Evolutionary conservation across 2,113 vertebrate genomes (phyloP).

Genomic region (Maylandia zebra): DNA sequence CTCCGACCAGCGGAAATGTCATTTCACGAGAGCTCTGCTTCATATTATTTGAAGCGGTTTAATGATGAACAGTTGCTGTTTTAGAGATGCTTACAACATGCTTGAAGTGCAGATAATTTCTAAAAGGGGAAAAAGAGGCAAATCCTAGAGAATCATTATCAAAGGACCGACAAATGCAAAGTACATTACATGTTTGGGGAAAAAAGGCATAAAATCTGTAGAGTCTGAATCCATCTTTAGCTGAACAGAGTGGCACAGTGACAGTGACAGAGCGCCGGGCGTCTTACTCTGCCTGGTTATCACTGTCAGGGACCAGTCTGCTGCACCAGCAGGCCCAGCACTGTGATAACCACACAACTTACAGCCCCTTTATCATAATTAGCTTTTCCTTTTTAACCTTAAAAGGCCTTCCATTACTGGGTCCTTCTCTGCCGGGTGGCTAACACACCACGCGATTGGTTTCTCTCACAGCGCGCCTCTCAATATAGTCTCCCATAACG

Average conservation of each 20-base stretch:
- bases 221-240: constrained; percentile 46
- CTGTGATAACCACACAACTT: constrained; percentile 75
- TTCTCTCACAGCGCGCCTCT: constrained; percentile 46
- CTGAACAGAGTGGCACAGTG: constrained; percentile 47
- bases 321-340: constrained; percentile 71
- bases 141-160: background rate
- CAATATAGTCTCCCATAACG: constrained; percentile 29
- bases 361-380: constrained; percentile 80
- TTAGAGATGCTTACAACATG: background rate
- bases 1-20: background rate
- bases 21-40: background rate
- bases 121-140: background rate
- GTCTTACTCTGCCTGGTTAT: constrained; percentile 67
- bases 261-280: constrained; percentile 72
- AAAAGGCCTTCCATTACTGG: constrained; percentile 76
- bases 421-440: constrained; percentile 61
- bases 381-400: constrained; percentile 75
- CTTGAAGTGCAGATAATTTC: background rate
- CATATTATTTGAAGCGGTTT: background rate
- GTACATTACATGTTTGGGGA: background rate
- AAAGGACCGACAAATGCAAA: background rate
- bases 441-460: constrained; percentile 66
- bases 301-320: constrained; percentile 71
- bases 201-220: constrained; percentile 32
- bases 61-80: background rate